Percentiles rank a stretch among this genome's conserved stretches.
Conservation (phyloP, 2,888 invertebrate genomes). For the Limnephilus marmoratus region DNA sequence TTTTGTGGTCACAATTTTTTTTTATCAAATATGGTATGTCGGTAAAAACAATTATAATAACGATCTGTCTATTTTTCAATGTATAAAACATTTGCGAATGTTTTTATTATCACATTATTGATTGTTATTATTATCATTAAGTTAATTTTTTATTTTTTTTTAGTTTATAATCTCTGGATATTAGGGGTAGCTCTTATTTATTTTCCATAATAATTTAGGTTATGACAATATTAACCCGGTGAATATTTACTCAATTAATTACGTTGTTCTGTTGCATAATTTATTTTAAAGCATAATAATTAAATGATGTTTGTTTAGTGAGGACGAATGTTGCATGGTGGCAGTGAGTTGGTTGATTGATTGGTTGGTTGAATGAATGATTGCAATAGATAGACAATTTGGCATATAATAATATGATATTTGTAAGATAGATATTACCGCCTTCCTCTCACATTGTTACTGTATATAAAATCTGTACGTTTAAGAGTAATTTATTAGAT, state of each 20-base stretch:
- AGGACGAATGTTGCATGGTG: neutral
- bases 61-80: neutral
- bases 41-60: neutral
- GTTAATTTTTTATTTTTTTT: neutral
- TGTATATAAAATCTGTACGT: conserved; percentile 56
- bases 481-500: conserved; percentile 59
- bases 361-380: neutral
- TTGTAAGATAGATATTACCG: conserved; percentile 34
- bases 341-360: neutral
- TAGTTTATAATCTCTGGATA: conserved; percentile 7
- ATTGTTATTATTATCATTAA: neutral
- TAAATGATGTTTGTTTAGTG: neutral
- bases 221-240: conserved; percentile 15
- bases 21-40: neutral
- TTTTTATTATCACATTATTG: neutral
- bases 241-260: neutral
- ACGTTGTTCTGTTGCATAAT: neutral
- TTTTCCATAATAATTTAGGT: neutral
- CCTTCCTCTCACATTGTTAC: conserved; percentile 61
- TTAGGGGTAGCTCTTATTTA: conserved; percentile 29
- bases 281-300: conserved; percentile 7
- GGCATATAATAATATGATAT: neutral
- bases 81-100: neutral
- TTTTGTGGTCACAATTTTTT: neutral
- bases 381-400: conserved; percentile 37